These are phyloP conservation scores for Chelonoidis abingdonii DNA, from an alignment of 2,113 vertebrate species.

Conservation along the genomic window DNA sequence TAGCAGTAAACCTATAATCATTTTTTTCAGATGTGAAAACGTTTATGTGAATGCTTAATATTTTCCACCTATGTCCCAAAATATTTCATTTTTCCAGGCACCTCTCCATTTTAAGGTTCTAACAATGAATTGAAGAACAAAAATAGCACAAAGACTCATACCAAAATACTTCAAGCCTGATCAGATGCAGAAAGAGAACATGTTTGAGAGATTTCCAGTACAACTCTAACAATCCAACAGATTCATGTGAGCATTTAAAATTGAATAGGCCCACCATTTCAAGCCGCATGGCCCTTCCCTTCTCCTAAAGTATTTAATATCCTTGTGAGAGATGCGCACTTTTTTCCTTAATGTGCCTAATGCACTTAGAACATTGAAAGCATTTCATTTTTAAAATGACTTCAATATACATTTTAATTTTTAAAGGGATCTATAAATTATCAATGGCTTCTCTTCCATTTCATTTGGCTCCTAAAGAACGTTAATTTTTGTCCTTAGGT, in stretches of 20 bases:
- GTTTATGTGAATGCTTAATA: background rate
- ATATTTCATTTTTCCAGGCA: rapidly evolving
- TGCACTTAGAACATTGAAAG: constrained; percentile 63
- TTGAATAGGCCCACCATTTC: background rate
- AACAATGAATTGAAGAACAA: constrained; percentile 11
- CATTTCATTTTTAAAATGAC: constrained; percentile 49
- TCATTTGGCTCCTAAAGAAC: constrained; percentile 53
- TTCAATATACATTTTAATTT: constrained; percentile 68
- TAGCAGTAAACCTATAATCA: background rate
- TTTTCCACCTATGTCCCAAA: background rate
- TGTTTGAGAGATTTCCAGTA: background rate
- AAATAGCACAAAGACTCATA: constrained; percentile 1
- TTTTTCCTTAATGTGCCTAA: constrained; percentile 43
- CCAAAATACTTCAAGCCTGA: constrained; percentile 6
- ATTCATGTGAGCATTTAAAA: background rate
- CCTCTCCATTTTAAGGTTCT: background rate
- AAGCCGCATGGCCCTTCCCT: background rate
- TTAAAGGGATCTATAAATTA: constrained; percentile 75
- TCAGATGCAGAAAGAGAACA: background rate
- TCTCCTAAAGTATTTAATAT: constrained; percentile 59
- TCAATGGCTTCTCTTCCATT: constrained; percentile 26
- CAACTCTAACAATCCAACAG: background rate
- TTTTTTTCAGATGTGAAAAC: background rate
- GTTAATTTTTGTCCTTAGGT: constrained; percentile 36
- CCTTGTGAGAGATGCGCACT: background rate